Evolutionary conservation across 2,797 vertebrate species (phyloP).

Genomic region (Melanotaenia trifasciata): DNA sequence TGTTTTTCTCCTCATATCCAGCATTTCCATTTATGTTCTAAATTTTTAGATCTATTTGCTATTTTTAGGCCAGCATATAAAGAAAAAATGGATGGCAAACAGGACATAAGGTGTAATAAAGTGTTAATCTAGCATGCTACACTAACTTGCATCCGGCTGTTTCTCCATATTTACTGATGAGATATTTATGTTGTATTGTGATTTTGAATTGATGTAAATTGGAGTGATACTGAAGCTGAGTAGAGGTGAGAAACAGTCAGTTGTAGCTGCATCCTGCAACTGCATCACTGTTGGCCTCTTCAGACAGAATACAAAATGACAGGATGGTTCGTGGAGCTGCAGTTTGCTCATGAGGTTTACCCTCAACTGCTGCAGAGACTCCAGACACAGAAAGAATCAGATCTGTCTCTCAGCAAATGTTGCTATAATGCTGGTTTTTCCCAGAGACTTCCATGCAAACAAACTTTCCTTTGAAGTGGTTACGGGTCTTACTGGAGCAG

Average conservation of each 20-base stretch:
- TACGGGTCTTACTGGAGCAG: too few species aligned
- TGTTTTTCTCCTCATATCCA: too few species aligned
- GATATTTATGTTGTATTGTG: background rate
- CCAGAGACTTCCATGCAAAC: too few species aligned
- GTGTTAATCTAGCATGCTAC: too few species aligned
- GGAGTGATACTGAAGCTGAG: constrained; percentile 1
- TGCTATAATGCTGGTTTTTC: too few species aligned
- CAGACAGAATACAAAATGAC: constrained; percentile 20
- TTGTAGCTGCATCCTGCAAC: background rate
- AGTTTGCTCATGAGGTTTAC: background rate
- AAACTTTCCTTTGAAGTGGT: too few species aligned
- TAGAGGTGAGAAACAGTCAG: constrained; percentile 16
- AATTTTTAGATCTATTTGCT: too few species aligned
- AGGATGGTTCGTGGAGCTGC: background rate
- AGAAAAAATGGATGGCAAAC: too few species aligned
- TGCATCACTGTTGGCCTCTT: background rate
- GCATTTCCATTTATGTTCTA: too few species aligned
- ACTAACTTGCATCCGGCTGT: background rate
- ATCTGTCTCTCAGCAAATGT: too few species aligned
- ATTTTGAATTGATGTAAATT: background rate
- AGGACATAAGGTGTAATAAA: too few species aligned
- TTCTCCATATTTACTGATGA: background rate
- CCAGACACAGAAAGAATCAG: background rate
- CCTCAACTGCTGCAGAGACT: constrained; percentile 6
- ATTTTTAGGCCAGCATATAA: too few species aligned